Conservation (phyloP, 2,797 vertebrate genomes). For the Myotis vivesi region DNA sequence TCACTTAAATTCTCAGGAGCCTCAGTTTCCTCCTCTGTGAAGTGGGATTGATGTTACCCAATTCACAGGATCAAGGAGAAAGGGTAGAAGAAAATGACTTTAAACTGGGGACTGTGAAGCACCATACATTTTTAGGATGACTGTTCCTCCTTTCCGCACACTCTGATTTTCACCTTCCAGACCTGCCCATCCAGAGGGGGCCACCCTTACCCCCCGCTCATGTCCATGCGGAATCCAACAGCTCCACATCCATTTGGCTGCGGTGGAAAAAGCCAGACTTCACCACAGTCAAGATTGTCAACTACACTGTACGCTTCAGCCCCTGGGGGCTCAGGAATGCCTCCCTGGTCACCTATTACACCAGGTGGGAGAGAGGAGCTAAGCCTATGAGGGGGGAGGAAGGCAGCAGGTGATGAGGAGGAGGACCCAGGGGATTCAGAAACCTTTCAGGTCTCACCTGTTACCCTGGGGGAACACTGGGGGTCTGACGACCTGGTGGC, state of each 20-base stretch:
- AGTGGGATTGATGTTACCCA: not conserved
- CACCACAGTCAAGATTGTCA: slow-evolving; percentile 93
- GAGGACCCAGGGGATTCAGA: not conserved
- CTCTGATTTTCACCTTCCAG: slow-evolving; percentile 60
- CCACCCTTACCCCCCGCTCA: slow-evolving; percentile 93
- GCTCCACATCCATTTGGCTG: slow-evolving; percentile 96
- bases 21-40: not conserved
- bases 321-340: slow-evolving; percentile 94
- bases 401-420: not conserved
- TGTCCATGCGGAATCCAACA: slow-evolving; percentile 92
- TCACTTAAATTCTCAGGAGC: not conserved
- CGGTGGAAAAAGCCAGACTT: slow-evolving; percentile 96
- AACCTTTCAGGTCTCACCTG: not conserved
- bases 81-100: not conserved
- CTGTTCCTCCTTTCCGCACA: too few species aligned
- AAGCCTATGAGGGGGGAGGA: accelerated
- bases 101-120: not conserved
- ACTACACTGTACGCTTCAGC: slow-evolving; percentile 97
- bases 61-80: not conserved
- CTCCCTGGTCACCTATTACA: slow-evolving; percentile 94
- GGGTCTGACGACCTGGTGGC: not conserved
- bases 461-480: accelerated
- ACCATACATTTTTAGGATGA: accelerated
- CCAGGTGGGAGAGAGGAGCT: slow-evolving; percentile 86
- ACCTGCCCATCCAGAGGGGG: slow-evolving; percentile 85